Conservation (phyloP, 2,113 vertebrate genomes). For the Myiagra hebetior region DNA sequence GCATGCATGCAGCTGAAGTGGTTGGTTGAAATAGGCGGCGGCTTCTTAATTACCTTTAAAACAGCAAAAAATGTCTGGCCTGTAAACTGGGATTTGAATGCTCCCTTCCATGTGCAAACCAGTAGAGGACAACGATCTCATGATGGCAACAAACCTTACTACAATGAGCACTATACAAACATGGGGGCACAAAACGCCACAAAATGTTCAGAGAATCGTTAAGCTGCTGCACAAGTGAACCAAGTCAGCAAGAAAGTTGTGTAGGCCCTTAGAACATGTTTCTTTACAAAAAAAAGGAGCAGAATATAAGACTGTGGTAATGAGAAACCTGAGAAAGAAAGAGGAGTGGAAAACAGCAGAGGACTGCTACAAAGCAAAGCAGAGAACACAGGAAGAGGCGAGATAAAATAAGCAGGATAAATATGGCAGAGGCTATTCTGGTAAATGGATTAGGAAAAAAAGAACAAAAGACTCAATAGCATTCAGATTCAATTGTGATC, state of each 20-base stretch:
- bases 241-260: background rate
- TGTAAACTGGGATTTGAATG: background rate
- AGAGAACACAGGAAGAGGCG: background rate
- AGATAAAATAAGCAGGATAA: background rate
- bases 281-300: background rate
- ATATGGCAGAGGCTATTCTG: background rate
- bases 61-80: background rate
- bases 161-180: background rate
- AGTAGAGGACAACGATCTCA: background rate
- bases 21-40: background rate
- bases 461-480: background rate
- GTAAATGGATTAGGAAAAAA: background rate
- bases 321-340: background rate
- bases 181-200: background rate
- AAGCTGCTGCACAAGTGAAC: background rate
- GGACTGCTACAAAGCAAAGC: background rate
- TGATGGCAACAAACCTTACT: background rate
- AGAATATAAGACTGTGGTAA: background rate
- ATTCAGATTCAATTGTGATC: background rate
- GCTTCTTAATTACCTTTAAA: background rate
- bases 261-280: background rate
- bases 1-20: accelerated
- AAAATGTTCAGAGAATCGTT: background rate
- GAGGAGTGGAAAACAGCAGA: background rate
- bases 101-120: background rate